These are phyloP conservation scores for Polyodon spathula DNA, from an alignment of 2,113 vertebrate genomes.

Conservation along the genomic window DNA sequence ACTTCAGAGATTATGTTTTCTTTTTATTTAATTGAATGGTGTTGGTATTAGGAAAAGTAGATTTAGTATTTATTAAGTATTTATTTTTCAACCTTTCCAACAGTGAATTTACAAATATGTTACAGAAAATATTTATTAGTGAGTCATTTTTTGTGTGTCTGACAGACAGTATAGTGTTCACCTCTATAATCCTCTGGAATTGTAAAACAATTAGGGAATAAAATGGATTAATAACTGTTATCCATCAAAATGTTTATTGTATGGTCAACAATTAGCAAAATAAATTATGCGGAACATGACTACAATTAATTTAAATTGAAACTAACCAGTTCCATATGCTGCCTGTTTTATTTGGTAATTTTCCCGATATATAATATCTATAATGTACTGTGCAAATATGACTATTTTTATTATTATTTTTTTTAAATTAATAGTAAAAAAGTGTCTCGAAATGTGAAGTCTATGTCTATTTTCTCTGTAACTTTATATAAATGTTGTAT, in stretches of 20 bases:
- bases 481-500: no score
- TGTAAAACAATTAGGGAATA: slow-evolving; percentile 22
- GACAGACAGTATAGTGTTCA: slow-evolving; percentile 12
- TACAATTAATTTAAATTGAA: slow-evolving; percentile 35
- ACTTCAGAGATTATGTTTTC: no score
- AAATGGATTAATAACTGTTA: slow-evolving; percentile 37
- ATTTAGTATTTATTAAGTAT: no score
- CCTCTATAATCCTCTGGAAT: slow-evolving; percentile 7
- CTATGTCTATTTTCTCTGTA: no score
- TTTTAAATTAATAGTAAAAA: no score
- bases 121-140: neutral
- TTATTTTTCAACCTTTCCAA: no score
- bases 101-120: no score
- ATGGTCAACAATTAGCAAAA: slow-evolving; percentile 29
- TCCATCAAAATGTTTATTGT: slow-evolving; percentile 38
- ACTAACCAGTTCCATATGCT: slow-evolving; percentile 38
- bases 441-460: no score
- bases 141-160: slow-evolving; percentile 5
- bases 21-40: no score
- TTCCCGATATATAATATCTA: slow-evolving; percentile 18
- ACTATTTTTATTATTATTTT: neutral
- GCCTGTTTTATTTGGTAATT: slow-evolving; percentile 16
- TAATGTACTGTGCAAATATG: neutral
- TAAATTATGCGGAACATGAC: slow-evolving; percentile 35
- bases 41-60: no score